Evolutionary conservation across 35 echinoderm and acorn worm genomes (phyloP).

Genomic region (Ptychodera flava): DNA sequence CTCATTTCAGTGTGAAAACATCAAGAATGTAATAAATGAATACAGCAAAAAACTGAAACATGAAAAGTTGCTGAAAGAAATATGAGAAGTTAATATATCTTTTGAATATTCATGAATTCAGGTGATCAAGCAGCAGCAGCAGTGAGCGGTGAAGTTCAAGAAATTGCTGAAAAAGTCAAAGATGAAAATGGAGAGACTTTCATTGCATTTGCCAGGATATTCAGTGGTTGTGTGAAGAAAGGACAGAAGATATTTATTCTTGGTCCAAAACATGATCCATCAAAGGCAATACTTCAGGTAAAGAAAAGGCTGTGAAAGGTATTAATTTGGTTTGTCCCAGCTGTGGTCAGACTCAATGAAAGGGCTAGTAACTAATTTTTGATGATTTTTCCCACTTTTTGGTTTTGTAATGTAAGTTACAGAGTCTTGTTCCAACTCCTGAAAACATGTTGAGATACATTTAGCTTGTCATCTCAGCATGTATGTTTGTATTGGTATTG

Average conservation of each 20-base stretch:
- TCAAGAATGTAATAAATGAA: background rate
- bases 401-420: background rate
- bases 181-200: slow-evolving; percentile 49
- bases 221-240: slow-evolving; percentile 75
- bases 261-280: slow-evolving; percentile 78
- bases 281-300: slow-evolving; percentile 43
- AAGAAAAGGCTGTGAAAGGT: background rate
- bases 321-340: too few species aligned
- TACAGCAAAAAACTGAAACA: background rate
- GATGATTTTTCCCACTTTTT: too few species aligned
- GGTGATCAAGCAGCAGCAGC: background rate
- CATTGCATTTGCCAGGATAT: slow-evolving; percentile 86
- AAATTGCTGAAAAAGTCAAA: background rate
- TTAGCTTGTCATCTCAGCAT: too few species aligned
- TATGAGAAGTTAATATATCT: slow-evolving; percentile 13
- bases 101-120: background rate
- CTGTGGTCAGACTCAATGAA: too few species aligned
- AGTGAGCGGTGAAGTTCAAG: too few species aligned
- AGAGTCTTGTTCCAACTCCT: background rate
- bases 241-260: slow-evolving; percentile 84
- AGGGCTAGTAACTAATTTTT: too few species aligned
- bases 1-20: background rate
- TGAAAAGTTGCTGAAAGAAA: background rate
- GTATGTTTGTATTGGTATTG: too few species aligned
- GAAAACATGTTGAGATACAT: too few species aligned